Base-by-base conservation (phyloP, 2,113 vertebrate species). In the Platysternon megacephalum region DNA sequence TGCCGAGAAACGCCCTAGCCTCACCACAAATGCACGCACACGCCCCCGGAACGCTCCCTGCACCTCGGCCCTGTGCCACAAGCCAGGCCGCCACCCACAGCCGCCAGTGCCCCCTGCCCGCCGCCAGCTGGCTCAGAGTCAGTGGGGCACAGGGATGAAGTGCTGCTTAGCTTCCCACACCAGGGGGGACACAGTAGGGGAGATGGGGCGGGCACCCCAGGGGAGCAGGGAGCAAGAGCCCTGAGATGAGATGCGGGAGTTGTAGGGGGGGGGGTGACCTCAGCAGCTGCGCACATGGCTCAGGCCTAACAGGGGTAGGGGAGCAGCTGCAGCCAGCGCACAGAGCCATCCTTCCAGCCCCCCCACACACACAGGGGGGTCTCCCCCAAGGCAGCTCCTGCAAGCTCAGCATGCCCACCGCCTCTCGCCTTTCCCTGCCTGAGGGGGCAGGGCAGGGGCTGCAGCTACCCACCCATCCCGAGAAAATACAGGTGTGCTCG, bases 101-200 rank as follows among this genome's bases (percentile, higher is more conserved):
- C 39, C 11, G 68, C 0, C 1, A n/a, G 56, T 52, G 61, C 35
- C 85, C 85, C 85, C n/a, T 2, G 1, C 42, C 6, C 1, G 4
- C 8, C 17, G 29, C 14, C 8, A 39, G n/a, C 65, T 21, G 9
- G n/a, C 65, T 72, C 65, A 9, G 17, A 22, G 65, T 8, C 35
- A 5, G n/a, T 2, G 35, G 32, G 19, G 17, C 65, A 39, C 4
- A 22, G n/a, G n/a, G n/a, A 21, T 21, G n/a, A 72, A 72, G 17
- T 2, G 65, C 65, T 22, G n/a, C n/a, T 19, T 11, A 22, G n/a
- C 65, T 19, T 22, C 65, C 65, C 65, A 22, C n/a, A 1, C 16
- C 11, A 1, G 28, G n/a, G 35, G 35, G 65, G 65, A 5, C 13
- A 14, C 32, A 65, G 61, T 32, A 35, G 8, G 35, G 65, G 19